These are phyloP conservation scores for Torymus tubicola DNA, from an alignment of 2,888 invertebrate genomes.

Conservation along the genomic window DNA sequence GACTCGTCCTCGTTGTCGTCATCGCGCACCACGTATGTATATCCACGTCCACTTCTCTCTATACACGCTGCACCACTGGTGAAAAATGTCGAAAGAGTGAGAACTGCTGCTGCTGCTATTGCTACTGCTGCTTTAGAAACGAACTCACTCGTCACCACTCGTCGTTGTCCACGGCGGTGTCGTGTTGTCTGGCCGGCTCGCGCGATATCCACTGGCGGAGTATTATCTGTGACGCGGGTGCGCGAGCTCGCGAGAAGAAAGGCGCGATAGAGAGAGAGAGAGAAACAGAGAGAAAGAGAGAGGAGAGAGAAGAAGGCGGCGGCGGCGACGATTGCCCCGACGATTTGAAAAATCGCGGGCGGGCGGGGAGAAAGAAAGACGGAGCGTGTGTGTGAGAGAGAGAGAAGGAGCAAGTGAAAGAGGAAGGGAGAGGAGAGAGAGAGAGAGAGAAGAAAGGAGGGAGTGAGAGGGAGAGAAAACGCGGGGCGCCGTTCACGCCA, in stretches of 20 bases:
- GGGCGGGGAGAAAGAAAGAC: constrained; percentile 62
- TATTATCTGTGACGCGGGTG: constrained; percentile 39
- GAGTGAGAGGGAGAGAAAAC: constrained; percentile 27
- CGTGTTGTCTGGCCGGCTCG: constrained; percentile 47
- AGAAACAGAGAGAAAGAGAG: constrained; percentile 32
- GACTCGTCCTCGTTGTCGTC: background rate
- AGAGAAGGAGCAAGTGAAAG: constrained; percentile 70
- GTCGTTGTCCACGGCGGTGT: background rate
- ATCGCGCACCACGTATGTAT: constrained; percentile 8
- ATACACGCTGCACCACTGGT: no score
- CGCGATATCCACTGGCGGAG: constrained; percentile 52
- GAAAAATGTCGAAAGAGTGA: no score
- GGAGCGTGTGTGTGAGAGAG: constrained; percentile 63
- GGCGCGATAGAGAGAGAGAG: background rate
- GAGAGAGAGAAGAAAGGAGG: background rate
- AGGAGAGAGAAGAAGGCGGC: constrained; percentile 35
- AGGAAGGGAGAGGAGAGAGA: constrained; percentile 23
- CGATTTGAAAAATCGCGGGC: constrained; percentile 64
- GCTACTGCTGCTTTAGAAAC: no score
- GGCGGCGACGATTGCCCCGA: constrained; percentile 58
- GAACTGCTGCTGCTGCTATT: no score
- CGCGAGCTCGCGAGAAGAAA: background rate
- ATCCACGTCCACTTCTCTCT: no score
- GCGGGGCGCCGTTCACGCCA: constrained; percentile 57
- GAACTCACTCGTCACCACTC: constrained; percentile 23